Conservation (phyloP, 2,113 vertebrate species). For the Syngnathus typhle region DNA sequence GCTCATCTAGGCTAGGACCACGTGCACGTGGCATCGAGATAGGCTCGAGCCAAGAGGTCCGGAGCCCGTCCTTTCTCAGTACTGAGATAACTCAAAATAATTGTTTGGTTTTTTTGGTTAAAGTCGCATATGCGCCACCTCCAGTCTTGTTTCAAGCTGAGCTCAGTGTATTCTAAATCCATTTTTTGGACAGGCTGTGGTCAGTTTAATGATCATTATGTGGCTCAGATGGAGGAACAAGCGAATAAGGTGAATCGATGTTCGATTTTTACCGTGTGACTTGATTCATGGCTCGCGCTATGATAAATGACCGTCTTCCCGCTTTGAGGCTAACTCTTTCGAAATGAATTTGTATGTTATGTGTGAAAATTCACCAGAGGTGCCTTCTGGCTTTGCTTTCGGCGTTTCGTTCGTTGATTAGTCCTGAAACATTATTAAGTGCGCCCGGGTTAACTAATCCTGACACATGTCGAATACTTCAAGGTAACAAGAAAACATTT, state of each 20-base stretch:
- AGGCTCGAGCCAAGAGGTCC: conserved; percentile 57
- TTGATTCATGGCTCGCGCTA: conserved; percentile 66
- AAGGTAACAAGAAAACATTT: conserved; percentile 27
- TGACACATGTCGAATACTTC: conserved; percentile 19
- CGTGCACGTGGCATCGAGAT: conserved; percentile 63
- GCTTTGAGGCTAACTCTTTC: conserved; percentile 47
- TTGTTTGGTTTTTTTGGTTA: conserved; percentile 1
- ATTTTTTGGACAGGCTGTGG: conserved; percentile 65
- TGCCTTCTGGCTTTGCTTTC: conserved; percentile 21
- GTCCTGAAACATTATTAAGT: conserved; percentile 8
- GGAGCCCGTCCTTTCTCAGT: conserved; percentile 30
- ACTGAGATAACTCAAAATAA: conserved; percentile 22
- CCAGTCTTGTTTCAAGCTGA: conserved; percentile 40
- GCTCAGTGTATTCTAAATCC: conserved; percentile 61
- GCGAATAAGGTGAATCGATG: conserved; percentile 70
- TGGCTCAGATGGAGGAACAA: conserved; percentile 70
- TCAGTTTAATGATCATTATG: conserved; percentile 74
- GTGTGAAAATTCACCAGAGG: conserved; percentile 23
- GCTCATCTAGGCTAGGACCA: conserved; percentile 70
- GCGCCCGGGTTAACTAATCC: conserved; percentile 10
- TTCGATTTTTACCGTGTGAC: conserved; percentile 64
- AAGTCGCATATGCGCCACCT: conserved; percentile 33
- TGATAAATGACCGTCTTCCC: conserved; percentile 66
- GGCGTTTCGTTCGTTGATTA: conserved; percentile 27
- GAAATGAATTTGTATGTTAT: conserved; percentile 53